phyloP scores from a whole-genome alignment of 1,140 invertebrate species.

The Drosophila sturtevanti region DNA sequence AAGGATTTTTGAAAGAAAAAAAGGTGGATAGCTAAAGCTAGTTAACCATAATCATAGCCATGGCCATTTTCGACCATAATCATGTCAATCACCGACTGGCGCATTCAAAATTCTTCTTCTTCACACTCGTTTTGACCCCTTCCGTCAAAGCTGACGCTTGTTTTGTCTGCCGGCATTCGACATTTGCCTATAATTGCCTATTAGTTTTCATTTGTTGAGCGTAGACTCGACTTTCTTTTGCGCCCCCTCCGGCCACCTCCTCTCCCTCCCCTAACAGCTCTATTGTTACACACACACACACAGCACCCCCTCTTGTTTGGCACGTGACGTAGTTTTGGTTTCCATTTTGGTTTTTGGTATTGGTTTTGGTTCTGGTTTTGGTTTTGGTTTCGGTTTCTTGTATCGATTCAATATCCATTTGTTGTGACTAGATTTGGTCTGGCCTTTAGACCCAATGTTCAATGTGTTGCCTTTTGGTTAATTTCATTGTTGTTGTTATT shows the following conservation, averaged over 20 bases:
- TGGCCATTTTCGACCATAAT: background rate
- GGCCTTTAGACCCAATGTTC: background rate
- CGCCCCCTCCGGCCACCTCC: background rate
- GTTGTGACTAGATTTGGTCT: constrained; percentile 1
- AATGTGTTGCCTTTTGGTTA: background rate
- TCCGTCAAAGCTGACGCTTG: background rate
- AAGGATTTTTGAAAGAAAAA: no score
- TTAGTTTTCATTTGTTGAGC: constrained; percentile 78
- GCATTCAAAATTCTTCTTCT: background rate
- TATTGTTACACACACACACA: background rate
- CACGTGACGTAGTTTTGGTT: constrained; percentile 50
- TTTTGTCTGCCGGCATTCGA: constrained; percentile 20
- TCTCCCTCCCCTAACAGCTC: background rate
- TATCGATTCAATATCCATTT: constrained; percentile 38
- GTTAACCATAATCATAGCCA: background rate
- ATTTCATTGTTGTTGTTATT: background rate
- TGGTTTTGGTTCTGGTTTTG: constrained; percentile 27
- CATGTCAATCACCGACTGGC: background rate
- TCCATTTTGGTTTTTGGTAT: constrained; percentile 30
- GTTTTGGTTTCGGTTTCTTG: constrained; percentile 18
- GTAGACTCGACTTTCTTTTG: constrained; percentile 16
- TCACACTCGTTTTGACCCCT: background rate
- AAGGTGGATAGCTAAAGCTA: no score
- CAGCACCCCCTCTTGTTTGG: constrained; percentile 4
- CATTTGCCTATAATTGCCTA: constrained; percentile 73